Base-by-base conservation (phyloP, 2,113 vertebrate genomes). In the Embiotoca jacksoni region DNA sequence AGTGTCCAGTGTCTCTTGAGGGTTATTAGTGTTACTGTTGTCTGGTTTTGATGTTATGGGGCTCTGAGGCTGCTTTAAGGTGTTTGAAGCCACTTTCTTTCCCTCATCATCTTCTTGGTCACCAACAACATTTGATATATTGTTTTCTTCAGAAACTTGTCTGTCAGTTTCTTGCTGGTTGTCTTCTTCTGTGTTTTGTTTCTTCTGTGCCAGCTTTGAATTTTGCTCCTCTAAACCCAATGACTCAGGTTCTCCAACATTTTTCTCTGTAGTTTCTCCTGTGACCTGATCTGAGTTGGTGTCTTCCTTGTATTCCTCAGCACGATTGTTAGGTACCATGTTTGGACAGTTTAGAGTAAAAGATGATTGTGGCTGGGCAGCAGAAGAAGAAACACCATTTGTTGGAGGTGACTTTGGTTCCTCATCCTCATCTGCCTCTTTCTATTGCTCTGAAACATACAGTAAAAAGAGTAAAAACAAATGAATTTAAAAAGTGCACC, bases 371-470 rank as follows among this genome's bases (percentile, higher is more conserved):
- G 2, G 39, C 53, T 5, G 9, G 11, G 13, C 23, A 61, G 30
- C 30, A 5, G 41, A 46, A 5, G 4, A 0, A 23, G 31, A 56
- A 33, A 15, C 52, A 35, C 0, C 1, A 6, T 16, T 60, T 59
- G 63, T 14, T 47, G 58, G 23, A 36, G 5, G 5, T 52, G 23
- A n/a, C 30, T 16, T 13, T 49, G 0, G 0, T 3, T 64, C 32
- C 4, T 75, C 13, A 1, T 35, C 10, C 14, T 39, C 31, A 23
- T 55, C 32, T 30, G 11, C 1, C 23, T 60, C 8, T 10, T 72
- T 6, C 4, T 1, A 32, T 3, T 39, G 47, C 47, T 46, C 85
- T 86, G 53, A 73, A 85, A 89, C 3, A 79, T 1, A 56, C 0
- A 50, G 23, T 11, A 31, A 7, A 62, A 31, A 23, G 7, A n/a